These are phyloP conservation scores for Myiothlypis chrysogaster DNA, from an alignment of 2,797 vertebrate species.

Conservation along the genomic window DNA sequence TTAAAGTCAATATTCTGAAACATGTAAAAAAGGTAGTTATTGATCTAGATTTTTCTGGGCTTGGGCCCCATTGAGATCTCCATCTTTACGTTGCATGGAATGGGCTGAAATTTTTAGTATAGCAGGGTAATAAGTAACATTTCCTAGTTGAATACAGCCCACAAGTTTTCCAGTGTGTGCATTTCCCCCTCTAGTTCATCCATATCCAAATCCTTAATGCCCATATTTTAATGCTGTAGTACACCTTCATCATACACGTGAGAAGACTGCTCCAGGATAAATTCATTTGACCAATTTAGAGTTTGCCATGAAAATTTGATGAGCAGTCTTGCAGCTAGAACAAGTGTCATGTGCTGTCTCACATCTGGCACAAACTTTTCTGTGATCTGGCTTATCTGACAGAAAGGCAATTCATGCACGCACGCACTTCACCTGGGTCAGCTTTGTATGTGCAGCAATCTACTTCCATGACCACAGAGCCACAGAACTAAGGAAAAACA, in stretches of 20 bases:
- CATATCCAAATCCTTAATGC: background rate
- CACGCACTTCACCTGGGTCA: background rate
- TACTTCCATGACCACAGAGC: fast-evolving
- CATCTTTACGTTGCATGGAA: background rate
- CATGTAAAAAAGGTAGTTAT: background rate
- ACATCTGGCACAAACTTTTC: background rate
- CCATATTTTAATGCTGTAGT: background rate
- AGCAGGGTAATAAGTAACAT: background rate
- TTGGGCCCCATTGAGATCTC: background rate
- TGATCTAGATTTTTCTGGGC: background rate
- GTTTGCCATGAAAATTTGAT: background rate
- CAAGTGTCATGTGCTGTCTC: background rate
- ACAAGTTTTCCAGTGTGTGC: background rate
- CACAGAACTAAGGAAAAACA: background rate
- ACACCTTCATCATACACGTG: background rate
- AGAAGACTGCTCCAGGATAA: background rate
- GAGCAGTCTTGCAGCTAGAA: background rate
- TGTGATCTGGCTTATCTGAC: background rate
- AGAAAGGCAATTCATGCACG: background rate
- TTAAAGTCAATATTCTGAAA: background rate
- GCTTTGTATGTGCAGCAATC: fast-evolving
- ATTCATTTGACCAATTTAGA: background rate
- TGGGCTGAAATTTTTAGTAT: background rate
- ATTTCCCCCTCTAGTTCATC: background rate
- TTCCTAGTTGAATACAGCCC: background rate